A percentile compares a stretch with the other conserved stretches of the same genome.
These are phyloP conservation scores for Hydropotes inermis DNA, from an alignment of 2,113 vertebrate species.

Conservation along the genomic window DNA sequence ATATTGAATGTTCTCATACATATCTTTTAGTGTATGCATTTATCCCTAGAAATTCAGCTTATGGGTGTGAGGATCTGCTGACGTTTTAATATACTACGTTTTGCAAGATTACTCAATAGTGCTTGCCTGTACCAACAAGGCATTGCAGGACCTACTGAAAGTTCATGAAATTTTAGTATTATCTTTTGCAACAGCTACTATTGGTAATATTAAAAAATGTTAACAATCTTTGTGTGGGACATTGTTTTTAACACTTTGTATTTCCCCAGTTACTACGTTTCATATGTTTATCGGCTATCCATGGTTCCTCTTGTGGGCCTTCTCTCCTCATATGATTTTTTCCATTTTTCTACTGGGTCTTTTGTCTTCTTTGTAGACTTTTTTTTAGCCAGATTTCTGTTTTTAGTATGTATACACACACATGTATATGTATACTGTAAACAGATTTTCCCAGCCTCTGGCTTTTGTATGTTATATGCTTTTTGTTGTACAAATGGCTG, in stretches of 20 bases:
- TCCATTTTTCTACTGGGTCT: not conserved
- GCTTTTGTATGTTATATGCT: not conserved
- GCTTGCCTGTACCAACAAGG: not conserved
- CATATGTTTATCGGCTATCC: not conserved
- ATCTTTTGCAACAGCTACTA: not conserved
- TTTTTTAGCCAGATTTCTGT: not conserved
- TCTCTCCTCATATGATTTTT: not conserved
- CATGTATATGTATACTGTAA: not conserved
- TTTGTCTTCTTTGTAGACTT: not conserved
- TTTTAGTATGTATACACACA: not conserved
- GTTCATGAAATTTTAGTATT: not conserved
- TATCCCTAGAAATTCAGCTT: not conserved
- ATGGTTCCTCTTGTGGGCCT: not conserved
- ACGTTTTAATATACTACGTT: not conserved
- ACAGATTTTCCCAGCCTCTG: not conserved
- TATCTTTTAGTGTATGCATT: not conserved
- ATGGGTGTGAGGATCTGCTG: not conserved
- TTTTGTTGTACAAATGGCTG: not conserved
- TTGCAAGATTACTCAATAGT: not conserved
- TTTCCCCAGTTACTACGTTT: not conserved
- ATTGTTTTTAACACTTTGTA: not conserved
- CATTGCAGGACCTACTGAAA: not conserved
- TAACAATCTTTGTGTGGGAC: not conserved
- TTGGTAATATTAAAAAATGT: not conserved
- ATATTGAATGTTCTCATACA: not conserved